Evolutionary conservation across 2,113 vertebrate species (phyloP), one percentile per base, ranked within the genome.

Genomic region (Nyctibius bracteatus): DNA sequence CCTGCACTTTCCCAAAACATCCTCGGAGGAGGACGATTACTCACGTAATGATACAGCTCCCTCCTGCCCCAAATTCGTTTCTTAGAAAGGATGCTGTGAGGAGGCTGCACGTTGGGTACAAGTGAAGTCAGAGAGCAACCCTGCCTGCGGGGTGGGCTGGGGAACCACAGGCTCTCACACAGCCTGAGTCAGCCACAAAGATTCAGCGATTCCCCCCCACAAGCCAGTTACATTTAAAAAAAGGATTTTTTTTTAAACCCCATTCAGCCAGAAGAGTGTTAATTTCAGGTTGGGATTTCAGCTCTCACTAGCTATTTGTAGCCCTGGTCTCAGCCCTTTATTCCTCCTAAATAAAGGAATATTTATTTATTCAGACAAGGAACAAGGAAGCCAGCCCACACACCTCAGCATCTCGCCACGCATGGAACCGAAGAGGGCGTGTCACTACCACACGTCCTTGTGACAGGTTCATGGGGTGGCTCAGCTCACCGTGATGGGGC

Each of bases 211-310:
- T 54, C 11, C 30, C 59, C 46, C 55, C 82, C 27, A 44, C 41
- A 35, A 68, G 52, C 31, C 59, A 81, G 35, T 10, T 28, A 43
- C 52, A 62, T 67, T 71, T 84, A 39, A 58, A 80, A 78, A 81
- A 39, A n/a, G 9, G n/a, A 15, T 16, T 8, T 22, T 33, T 37
- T 72, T 92, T 44, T 6, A 79, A 70, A 28, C 7, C 14, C 31
- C 14, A 51, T 88, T 86, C 72, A 92, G 19, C 6, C 72, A 55
- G 41, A 85, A 49, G 55, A 17, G 35, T 15, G 22, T 24, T 88
- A 63, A 96, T 94, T 92, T 86, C 86, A 62, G 90, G 91, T 17
- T 95, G 46, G 59, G 75, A 86, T 95, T 96, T 91, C 92, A 93
- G 67, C 31, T 86, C 55, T 58, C 46, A 49, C 46, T 85, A 90